phyloP scores from a whole-genome alignment of 2,113 vertebrate genomes.

The Esox niger region DNA sequence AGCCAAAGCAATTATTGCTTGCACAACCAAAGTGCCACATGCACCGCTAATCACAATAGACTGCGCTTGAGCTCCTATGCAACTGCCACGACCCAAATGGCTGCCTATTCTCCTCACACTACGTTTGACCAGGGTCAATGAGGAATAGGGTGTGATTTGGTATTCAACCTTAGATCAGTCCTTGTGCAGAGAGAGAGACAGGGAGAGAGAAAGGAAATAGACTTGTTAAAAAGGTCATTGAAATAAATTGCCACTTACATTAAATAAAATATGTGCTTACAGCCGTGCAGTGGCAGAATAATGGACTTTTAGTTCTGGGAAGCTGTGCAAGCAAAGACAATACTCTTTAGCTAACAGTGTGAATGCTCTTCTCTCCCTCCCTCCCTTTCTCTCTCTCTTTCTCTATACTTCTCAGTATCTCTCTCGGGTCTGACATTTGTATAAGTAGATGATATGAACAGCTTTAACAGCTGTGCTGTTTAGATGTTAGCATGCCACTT shows the following conservation, averaged over 20 bases:
- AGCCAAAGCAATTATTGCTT: slow-evolving; percentile 50
- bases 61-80: slow-evolving; percentile 25
- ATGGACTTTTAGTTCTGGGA: slow-evolving; percentile 20
- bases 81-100: neutral
- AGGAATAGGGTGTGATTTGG: too few species aligned
- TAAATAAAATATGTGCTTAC: slow-evolving; percentile 35
- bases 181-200: slow-evolving; percentile 34
- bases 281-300: slow-evolving; percentile 5
- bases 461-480: slow-evolving; percentile 52
- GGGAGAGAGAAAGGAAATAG: slow-evolving; percentile 35
- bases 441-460: slow-evolving; percentile 5
- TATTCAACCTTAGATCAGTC: slow-evolving; percentile 18
- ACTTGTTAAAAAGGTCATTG: slow-evolving; percentile 63
- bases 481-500: neutral
- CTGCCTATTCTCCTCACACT: too few species aligned
- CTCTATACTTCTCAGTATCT: neutral
- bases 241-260: slow-evolving; percentile 54
- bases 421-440: neutral
- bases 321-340: neutral
- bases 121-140: too few species aligned
- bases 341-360: slow-evolving; percentile 25
- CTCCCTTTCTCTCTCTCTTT: neutral
- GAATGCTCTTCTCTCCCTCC: slow-evolving; percentile 7
- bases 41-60: slow-evolving; percentile 52
- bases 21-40: slow-evolving; percentile 47